phyloP scores from a whole-genome alignment of 2,797 vertebrate species.

The Saguinus oedipus region DNA sequence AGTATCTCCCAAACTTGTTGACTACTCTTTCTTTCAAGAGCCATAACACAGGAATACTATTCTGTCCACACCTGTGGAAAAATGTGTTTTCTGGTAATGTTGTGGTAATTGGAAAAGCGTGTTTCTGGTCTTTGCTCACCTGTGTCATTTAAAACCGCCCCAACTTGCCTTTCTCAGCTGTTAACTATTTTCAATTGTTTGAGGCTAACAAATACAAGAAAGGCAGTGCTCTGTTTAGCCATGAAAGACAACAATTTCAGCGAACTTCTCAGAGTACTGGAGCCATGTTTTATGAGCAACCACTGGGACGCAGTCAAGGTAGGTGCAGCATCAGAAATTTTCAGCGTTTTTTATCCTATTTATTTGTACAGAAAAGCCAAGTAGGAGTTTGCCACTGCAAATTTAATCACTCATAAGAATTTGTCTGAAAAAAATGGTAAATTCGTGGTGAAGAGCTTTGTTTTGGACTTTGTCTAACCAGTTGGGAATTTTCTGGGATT shows the following conservation, averaged over 20 bases:
- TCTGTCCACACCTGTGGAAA: not conserved
- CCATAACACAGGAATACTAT: not conserved
- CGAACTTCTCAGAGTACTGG: not conserved
- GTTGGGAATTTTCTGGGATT: not conserved
- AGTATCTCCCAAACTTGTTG: not conserved
- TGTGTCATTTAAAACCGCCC: not conserved
- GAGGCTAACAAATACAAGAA: conserved; percentile 20
- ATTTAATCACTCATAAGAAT: not conserved
- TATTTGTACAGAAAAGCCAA: not conserved
- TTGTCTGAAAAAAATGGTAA: not conserved
- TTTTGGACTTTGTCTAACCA: not conserved
- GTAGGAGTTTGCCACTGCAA: not conserved
- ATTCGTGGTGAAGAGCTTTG: not conserved
- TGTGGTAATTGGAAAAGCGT: not conserved
- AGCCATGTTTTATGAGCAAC: not conserved
- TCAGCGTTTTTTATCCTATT: not conserved
- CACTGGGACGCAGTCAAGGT: not conserved
- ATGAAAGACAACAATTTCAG: not conserved
- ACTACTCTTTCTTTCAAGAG: not conserved
- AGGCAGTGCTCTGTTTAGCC: not conserved
- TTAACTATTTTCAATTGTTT: not conserved
- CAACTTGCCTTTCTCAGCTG: conserved; percentile 1
- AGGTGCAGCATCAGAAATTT: not conserved
- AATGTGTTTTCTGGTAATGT: not conserved
- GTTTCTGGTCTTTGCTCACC: not conserved